Percentiles rank a stretch among this genome's conserved stretches.
Evolutionary conservation across 2,113 vertebrate species (phyloP).

Genomic region (crab-eating macaque (Macaca fascicularis)): DNA sequence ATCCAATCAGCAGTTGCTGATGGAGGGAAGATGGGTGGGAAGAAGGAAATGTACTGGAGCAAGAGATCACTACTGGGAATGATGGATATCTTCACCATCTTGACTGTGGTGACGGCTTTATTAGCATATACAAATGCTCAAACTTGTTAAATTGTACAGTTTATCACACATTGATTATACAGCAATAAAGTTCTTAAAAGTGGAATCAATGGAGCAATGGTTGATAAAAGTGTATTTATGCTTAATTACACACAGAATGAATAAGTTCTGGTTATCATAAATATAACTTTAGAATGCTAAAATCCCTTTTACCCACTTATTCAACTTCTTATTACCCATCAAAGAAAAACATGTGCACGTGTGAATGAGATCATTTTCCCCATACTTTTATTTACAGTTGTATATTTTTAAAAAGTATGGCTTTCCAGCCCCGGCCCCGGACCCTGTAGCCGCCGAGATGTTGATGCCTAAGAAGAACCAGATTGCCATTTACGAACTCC

Average conservation of each 20-base stretch:
- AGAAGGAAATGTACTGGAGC: neutral
- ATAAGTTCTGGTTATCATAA: conserved; percentile 4
- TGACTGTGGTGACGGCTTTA: neutral
- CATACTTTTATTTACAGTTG: neutral
- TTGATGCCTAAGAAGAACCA: conserved; percentile 98
- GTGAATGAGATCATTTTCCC: neutral
- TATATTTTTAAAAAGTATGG: neutral
- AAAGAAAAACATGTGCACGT: neutral
- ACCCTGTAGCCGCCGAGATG: conserved; percentile 80
- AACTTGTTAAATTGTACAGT: neutral
- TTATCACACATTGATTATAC: neutral
- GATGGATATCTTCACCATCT: neutral
- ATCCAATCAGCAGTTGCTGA: neutral
- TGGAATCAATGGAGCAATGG: neutral
- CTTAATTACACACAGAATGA: neutral
- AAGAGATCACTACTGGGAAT: neutral
- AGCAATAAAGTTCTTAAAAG: neutral
- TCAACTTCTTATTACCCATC: neutral
- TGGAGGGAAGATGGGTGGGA: neutral
- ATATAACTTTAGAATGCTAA: neutral
- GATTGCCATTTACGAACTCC: conserved; percentile 98
- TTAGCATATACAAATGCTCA: neutral
- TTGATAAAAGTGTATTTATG: neutral
- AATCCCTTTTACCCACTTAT: neutral
- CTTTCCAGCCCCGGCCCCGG: too few species aligned